A percentile compares a stretch with the other conserved stretches of the same genome.
Evolutionary conservation across 2,888 invertebrate genomes (phyloP).

Genomic region (Dorcus parallelipipedus): DNA sequence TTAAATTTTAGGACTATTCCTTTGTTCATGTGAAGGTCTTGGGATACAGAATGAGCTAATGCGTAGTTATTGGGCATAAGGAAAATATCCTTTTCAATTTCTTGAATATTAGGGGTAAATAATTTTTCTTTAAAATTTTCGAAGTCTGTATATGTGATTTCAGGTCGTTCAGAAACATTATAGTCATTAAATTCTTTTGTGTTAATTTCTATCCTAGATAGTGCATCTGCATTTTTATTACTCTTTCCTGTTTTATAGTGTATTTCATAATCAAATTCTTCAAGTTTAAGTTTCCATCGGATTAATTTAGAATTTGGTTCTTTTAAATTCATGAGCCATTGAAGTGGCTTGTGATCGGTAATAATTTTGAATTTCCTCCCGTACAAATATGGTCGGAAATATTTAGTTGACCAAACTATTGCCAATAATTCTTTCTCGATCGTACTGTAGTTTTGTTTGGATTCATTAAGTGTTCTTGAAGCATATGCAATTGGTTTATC

Average conservation of each 20-base stretch:
- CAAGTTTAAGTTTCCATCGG: not conserved
- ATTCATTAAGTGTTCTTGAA: conserved; percentile 10
- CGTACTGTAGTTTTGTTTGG: conserved; percentile 8
- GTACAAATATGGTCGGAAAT: not conserved
- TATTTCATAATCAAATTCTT: conserved; percentile 6
- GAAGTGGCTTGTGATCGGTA: conserved; percentile 3
- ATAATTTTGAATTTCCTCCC: not conserved
- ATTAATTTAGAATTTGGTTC: conserved; percentile 6
- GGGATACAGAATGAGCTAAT: not conserved
- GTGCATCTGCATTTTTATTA: conserved; percentile 3
- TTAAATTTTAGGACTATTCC: not conserved
- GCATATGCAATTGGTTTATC: conserved; percentile 10
- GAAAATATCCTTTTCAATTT: not conserved
- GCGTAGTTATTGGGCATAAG: not conserved
- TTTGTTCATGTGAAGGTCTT: not conserved
- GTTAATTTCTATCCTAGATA: not conserved
- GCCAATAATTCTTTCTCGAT: not conserved
- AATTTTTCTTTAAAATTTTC: not conserved
- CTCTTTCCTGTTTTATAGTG: not conserved
- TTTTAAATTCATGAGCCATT: conserved; percentile 1
- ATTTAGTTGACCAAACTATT: not conserved
- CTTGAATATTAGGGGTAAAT: not conserved
- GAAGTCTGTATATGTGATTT: no score
- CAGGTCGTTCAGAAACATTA: no score
- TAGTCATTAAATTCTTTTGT: not conserved